A percentile compares a stretch with the other conserved stretches of the same genome.
Evolutionary conservation across 2,113 vertebrate genomes (phyloP).

Genomic region (Indicator maculatus): DNA sequence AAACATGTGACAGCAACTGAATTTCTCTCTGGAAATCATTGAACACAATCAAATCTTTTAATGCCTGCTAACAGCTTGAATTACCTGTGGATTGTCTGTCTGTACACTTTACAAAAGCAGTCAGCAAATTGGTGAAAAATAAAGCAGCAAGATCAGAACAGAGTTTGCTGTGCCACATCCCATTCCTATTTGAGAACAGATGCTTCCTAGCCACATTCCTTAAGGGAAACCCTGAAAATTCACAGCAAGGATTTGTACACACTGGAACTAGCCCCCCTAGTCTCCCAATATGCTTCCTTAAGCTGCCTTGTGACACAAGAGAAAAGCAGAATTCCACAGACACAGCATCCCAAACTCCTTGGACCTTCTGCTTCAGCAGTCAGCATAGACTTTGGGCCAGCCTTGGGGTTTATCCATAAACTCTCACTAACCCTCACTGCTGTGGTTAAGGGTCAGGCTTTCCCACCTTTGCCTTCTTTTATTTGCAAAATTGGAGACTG

Average conservation of each 20-base stretch:
- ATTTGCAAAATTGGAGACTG: background rate
- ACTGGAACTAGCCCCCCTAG: background rate
- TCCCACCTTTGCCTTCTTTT: background rate
- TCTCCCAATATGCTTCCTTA: rapidly evolving
- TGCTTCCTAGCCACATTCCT: background rate
- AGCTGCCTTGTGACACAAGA: background rate
- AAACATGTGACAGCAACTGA: background rate
- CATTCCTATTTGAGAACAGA: background rate
- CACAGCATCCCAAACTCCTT: background rate
- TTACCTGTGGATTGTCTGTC: background rate
- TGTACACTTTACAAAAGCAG: background rate
- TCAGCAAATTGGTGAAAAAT: background rate
- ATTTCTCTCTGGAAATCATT: background rate
- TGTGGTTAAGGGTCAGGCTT: background rate
- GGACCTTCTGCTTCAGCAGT: background rate
- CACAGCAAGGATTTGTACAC: background rate
- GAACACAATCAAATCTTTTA: background rate
- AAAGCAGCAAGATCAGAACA: background rate
- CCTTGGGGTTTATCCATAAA: background rate
- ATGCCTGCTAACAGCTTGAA: background rate
- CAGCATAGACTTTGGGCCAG: background rate
- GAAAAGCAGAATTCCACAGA: background rate
- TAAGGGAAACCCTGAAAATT: background rate
- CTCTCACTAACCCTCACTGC: background rate
- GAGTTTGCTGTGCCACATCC: background rate